phyloP scores from a whole-genome alignment of 1,140 invertebrate species.

The Drosophila insularis region DNA sequence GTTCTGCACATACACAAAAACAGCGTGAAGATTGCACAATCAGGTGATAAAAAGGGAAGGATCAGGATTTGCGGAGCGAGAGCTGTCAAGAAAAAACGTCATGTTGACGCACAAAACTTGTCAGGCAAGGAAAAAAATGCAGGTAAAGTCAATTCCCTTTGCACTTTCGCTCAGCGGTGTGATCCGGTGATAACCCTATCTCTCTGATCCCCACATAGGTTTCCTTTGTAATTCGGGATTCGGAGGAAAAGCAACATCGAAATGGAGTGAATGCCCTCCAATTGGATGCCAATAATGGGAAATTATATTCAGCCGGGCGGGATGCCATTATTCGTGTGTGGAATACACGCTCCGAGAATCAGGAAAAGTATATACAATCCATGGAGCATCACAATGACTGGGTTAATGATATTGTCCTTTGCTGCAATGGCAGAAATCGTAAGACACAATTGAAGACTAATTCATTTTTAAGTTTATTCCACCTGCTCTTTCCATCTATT shows the following conservation, averaged over 20 bases:
- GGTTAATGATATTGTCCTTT: slow-evolving; percentile 99
- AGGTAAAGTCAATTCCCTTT: slow-evolving; percentile 82
- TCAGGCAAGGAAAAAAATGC: slow-evolving; percentile 87
- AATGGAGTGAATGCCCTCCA: slow-evolving; percentile 98
- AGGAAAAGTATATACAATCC: slow-evolving; percentile 95
- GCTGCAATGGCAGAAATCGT: slow-evolving; percentile 97
- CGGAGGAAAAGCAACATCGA: slow-evolving; percentile 95
- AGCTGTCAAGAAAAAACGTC: slow-evolving; percentile 39
- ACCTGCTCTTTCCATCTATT: too few species aligned
- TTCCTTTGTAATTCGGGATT: slow-evolving; percentile 98
- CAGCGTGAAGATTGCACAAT: slow-evolving; percentile 42
- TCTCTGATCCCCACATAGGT: slow-evolving; percentile 85
- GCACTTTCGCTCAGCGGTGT: too few species aligned
- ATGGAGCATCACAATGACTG: slow-evolving; percentile 99
- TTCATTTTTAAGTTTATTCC: neutral
- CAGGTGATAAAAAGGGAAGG: slow-evolving; percentile 22
- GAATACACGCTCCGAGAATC: slow-evolving; percentile 89
- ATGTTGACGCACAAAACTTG: slow-evolving; percentile 82
- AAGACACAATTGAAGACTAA: slow-evolving; percentile 61
- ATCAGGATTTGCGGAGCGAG: slow-evolving; percentile 28
- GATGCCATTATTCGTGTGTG: slow-evolving; percentile 99
- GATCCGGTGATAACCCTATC: neutral
- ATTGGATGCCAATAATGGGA: slow-evolving; percentile 92
- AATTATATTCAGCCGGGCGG: slow-evolving; percentile 96
- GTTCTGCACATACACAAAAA: slow-evolving; percentile 26